Conservation (phyloP, 1,140 invertebrate species). For the Helicoverpa armigera region DNA sequence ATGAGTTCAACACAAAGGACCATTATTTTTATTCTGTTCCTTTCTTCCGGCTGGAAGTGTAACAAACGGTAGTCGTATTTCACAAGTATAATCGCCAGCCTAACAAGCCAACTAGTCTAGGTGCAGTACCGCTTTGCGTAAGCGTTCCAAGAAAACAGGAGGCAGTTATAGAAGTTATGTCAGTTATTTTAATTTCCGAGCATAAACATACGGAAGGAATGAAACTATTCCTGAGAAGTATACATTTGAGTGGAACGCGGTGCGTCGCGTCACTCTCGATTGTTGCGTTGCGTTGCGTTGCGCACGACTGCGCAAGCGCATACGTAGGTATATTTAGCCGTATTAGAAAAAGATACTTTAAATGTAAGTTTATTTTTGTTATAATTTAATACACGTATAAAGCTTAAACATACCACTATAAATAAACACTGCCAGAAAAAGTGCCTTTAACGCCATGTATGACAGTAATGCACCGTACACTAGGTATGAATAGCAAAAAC, state of each 20-base stretch:
- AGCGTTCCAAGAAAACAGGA: neutral
- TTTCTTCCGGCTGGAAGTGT: too few species aligned
- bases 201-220: slow-evolving; percentile 24
- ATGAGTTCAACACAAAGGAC: too few species aligned
- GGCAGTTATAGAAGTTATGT: neutral
- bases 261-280: slow-evolving; percentile 25
- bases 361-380: too few species aligned
- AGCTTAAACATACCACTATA: too few species aligned
- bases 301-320: slow-evolving; percentile 38
- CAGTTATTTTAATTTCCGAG: slow-evolving; percentile 4
- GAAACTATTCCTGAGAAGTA: slow-evolving; percentile 10
- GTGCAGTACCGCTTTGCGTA: neutral
- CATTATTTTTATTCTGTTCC: too few species aligned
- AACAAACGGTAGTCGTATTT: too few species aligned
- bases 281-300: slow-evolving; percentile 15
- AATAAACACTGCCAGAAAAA: too few species aligned
- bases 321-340: neutral
- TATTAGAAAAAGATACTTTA: neutral
- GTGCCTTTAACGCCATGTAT: too few species aligned
- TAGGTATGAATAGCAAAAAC: neutral
- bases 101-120: neutral
- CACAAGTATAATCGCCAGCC: too few species aligned
- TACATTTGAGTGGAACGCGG: slow-evolving; percentile 28
- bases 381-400: too few species aligned
- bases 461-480: too few species aligned